Evolutionary conservation across 2,888 invertebrate species (phyloP).

Genomic region (Andrena trimmerana): DNA sequence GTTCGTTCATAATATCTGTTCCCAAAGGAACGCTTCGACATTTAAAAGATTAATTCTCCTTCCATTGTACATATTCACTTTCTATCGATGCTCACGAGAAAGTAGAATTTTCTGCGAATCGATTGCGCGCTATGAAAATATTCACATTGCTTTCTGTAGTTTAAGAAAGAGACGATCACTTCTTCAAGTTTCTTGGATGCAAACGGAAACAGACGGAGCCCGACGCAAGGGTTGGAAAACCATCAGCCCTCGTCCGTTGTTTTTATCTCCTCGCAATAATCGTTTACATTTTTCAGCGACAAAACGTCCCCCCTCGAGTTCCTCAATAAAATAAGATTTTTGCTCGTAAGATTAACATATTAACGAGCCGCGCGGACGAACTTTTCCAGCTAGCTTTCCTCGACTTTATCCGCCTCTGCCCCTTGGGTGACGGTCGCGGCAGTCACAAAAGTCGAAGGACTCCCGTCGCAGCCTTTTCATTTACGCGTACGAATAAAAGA

Average conservation of each 20-base stretch:
- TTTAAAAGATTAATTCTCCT: background rate
- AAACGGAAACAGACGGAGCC: background rate
- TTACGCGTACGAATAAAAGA: background rate
- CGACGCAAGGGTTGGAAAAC: constrained; percentile 17
- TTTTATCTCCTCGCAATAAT: constrained; percentile 44
- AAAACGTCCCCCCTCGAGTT: background rate
- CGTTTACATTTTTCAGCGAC: constrained; percentile 20
- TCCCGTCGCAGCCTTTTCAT: background rate
- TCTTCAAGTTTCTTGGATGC: background rate
- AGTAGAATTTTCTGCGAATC: background rate
- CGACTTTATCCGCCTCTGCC: constrained; percentile 9
- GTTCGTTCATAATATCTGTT: background rate
- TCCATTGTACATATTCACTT: background rate
- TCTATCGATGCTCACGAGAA: background rate
- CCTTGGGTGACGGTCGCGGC: background rate
- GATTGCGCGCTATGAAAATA: too few species aligned
- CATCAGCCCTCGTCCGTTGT: constrained; percentile 5
- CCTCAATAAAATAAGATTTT: constrained; percentile 48
- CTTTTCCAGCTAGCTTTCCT: constrained; percentile 33
- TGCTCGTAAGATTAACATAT: constrained; percentile 48
- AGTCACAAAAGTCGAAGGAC: constrained; percentile 19
- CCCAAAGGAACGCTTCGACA: background rate
- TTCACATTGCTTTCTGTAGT: background rate
- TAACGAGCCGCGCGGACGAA: constrained; percentile 40
- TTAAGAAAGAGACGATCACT: background rate